These are phyloP conservation scores for Watsonalla cultraria DNA, from an alignment of 2,888 invertebrate genomes.

Conservation along the genomic window DNA sequence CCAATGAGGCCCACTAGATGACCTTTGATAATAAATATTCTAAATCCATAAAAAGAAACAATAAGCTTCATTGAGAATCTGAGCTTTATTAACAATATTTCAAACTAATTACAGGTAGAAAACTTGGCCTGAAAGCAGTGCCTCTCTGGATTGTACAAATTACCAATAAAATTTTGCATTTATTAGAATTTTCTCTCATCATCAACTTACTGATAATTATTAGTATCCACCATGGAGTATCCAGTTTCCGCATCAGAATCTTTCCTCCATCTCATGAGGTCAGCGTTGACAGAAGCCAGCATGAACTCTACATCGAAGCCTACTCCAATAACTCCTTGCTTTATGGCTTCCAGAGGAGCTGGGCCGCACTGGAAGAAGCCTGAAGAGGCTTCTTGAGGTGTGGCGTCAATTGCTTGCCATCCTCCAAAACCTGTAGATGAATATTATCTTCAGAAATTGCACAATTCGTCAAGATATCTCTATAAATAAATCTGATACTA, in stretches of 20 bases:
- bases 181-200: not conserved
- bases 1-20: no score
- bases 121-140: no score
- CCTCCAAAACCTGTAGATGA: constrained; percentile 84
- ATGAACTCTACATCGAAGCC: constrained; percentile 88
- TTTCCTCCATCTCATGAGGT: constrained; percentile 87
- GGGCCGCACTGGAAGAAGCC: constrained; percentile 88
- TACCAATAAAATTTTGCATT: no score
- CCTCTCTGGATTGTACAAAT: no score
- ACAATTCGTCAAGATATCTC: no score
- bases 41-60: no score
- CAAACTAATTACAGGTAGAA: no score
- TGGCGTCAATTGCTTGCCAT: constrained; percentile 94
- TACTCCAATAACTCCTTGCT: constrained; percentile 85
- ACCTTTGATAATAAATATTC: no score
- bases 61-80: no score
- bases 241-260: constrained; percentile 81
- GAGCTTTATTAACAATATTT: no score
- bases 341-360: constrained; percentile 87
- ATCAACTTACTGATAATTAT: constrained; percentile 84
- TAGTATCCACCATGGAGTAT: constrained; percentile 83
- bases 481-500: no score
- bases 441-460: not conserved
- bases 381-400: constrained; percentile 88
- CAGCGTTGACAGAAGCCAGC: constrained; percentile 90